A percentile compares a stretch with the other conserved stretches of the same genome.
Conservation (phyloP, 2,797 vertebrate genomes). For the Bradypus variegatus region DNA sequence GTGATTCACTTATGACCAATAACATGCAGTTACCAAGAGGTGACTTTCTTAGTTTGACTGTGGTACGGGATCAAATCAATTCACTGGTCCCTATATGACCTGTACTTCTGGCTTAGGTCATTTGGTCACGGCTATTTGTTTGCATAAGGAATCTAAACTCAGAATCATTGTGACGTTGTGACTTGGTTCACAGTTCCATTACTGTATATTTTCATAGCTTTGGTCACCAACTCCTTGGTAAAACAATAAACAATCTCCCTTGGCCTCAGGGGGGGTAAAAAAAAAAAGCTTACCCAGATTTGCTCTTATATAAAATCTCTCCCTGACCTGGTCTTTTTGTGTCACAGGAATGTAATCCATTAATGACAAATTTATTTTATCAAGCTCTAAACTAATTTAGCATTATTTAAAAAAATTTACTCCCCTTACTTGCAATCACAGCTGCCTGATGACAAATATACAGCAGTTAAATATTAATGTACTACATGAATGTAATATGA, state of each 20-base stretch:
- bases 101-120: not conserved
- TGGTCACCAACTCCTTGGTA: not conserved
- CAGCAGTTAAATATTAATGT: constrained; percentile 54
- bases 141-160: constrained; percentile 22
- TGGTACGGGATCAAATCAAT: not conserved
- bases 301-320: not conserved
- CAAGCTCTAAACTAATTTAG: constrained; percentile 27
- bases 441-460: constrained; percentile 29
- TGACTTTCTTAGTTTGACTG: not conserved
- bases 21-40: not conserved
- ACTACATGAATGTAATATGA: constrained; percentile 21
- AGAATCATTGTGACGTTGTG: not conserved
- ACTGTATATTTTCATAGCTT: constrained; percentile 22
- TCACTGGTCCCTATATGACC: not conserved
- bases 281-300: not conserved
- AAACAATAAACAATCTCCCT: not conserved
- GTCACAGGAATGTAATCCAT: not conserved
- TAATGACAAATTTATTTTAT: constrained; percentile 28
- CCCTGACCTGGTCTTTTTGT: not conserved
- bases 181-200: not conserved
- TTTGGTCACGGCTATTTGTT: not conserved
- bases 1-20: not conserved
- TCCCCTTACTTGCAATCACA: constrained; percentile 1
- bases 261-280: not conserved
- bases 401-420: not conserved